Base-by-base conservation (phyloP, 1,140 invertebrate species). In the Nilaparvata lugens region DNA sequence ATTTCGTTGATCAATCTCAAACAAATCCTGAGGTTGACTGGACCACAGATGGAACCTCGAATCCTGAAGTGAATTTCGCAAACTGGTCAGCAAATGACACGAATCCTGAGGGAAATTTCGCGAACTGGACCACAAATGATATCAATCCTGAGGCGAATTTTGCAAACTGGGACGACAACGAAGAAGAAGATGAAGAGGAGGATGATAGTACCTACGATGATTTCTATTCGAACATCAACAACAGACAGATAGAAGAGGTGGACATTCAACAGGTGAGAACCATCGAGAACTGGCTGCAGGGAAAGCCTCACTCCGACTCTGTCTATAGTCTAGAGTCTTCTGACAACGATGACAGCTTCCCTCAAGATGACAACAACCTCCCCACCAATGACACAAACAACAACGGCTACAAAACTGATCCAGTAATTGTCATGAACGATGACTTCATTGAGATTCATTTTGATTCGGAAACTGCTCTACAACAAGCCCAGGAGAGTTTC, bases 391-490 rank as follows among this genome's bases (percentile, higher is more conserved):
- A 25, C 28, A 38, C 45, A 7, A 38, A 60, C 25, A 53, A 60
- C 28, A 60, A 53, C 11, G 48, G 14, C 28, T 60, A 51, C 28
- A 19, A 53, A 35, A 53, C 52, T 52, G 35, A 31, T 40, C 58
- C 58, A 3, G 24, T 60, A 2, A 60, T 60, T 23, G 53, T 53
- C 31, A 60, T 60, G 58, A 60, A 60, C 25, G 58, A 60, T 38
- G 31, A 60, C 31, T 60, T 38, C 45, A 60, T 60, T 19, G 58
- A 60, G 28, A 60, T 60, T 24, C 58, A 60, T 35, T 35, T 35
- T 9, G 31, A 35, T 9, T 35, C 28, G 28, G 53, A 35, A 53
- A 18, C 25, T 28, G 53, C 45, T 51, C 35, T 38, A 40, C 42
- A 16, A 19, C 56, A 21, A 60, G 56, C 24, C 11, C 23, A 18